phyloP scores from a whole-genome alignment of 2,888 invertebrate genomes.

The Penaeus monodon region DNA sequence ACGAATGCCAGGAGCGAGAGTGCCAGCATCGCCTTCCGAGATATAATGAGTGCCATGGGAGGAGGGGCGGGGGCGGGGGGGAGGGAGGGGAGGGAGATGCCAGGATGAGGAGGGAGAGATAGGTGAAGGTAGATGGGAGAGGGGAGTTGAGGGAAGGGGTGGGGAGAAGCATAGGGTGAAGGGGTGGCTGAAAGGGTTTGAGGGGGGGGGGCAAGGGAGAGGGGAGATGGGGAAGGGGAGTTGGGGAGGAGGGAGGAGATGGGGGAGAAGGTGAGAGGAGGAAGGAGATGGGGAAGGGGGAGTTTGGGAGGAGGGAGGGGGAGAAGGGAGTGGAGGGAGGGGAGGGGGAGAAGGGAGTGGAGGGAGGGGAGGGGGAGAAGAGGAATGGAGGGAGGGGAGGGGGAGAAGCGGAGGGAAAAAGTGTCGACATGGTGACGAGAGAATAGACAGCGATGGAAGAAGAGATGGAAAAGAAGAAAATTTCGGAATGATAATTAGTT shows the following conservation, averaged over 20 bases:
- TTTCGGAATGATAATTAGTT: no score
- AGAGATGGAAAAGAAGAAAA: no score
- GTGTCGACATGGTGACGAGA: not conserved
- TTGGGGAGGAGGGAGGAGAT: not conserved
- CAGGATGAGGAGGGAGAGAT: not conserved
- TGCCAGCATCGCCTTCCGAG: no score
- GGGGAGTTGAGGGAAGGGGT: not conserved
- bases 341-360: not conserved
- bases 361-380: not conserved
- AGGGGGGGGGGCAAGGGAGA: not conserved
- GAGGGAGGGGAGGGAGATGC: conserved; percentile 5
- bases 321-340: not conserved
- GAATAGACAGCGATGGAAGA: not conserved
- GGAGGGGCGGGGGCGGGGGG: not conserved
- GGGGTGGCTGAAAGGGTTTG: not conserved
- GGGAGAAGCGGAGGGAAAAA: not conserved
- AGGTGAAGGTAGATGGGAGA: not conserved
- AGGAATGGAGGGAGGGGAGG: not conserved
- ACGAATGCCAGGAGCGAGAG: no score
- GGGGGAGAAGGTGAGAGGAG: not conserved
- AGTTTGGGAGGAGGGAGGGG: not conserved
- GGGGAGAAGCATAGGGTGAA: not conserved
- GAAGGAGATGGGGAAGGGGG: not conserved
- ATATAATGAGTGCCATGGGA: no score
- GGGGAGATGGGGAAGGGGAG: not conserved